Evolutionary conservation across 2,888 invertebrate genomes (phyloP).

Genomic region (Idaea biselata): DNA sequence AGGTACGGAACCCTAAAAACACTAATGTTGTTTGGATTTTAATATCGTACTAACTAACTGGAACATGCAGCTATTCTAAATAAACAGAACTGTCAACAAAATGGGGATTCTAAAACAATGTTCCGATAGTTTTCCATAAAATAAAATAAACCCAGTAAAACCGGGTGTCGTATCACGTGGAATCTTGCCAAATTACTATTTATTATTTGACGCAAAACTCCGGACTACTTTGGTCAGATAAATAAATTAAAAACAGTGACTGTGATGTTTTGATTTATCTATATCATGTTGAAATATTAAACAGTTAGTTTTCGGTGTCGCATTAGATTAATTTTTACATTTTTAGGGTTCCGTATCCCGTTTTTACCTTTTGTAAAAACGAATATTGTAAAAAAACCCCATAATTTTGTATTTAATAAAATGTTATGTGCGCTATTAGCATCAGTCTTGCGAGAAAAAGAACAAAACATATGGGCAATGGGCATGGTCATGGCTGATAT

Average conservation of each 20-base stretch:
- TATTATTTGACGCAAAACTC: conserved; percentile 58
- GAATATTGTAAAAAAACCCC: too few species aligned
- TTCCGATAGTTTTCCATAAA: conserved; percentile 20
- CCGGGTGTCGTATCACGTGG: conserved; percentile 39
- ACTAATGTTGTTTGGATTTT: too few species aligned
- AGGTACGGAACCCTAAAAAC: too few species aligned
- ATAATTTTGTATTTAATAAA: too few species aligned
- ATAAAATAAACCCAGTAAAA: conserved; percentile 33
- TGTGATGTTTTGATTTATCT: conserved; percentile 42
- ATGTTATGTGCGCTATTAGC: too few species aligned
- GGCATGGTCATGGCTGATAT: too few species aligned
- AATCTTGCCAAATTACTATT: conserved; percentile 53
- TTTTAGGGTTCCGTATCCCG: too few species aligned
- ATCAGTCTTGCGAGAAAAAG: too few species aligned
- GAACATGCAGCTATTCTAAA: not conserved
- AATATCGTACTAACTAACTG: too few species aligned
- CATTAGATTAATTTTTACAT: not conserved
- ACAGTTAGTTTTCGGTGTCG: not conserved
- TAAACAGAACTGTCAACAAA: too few species aligned
- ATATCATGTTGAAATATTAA: not conserved
- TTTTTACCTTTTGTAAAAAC: too few species aligned
- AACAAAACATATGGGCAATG: too few species aligned
- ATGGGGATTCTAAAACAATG: not conserved
- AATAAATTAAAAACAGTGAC: conserved; percentile 39
- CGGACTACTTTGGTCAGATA: conserved; percentile 30